Percentiles rank a stretch among this genome's conserved stretches.
Evolutionary conservation across 2,888 invertebrate genomes (phyloP).

Genomic region (Microchrysa polita): DNA sequence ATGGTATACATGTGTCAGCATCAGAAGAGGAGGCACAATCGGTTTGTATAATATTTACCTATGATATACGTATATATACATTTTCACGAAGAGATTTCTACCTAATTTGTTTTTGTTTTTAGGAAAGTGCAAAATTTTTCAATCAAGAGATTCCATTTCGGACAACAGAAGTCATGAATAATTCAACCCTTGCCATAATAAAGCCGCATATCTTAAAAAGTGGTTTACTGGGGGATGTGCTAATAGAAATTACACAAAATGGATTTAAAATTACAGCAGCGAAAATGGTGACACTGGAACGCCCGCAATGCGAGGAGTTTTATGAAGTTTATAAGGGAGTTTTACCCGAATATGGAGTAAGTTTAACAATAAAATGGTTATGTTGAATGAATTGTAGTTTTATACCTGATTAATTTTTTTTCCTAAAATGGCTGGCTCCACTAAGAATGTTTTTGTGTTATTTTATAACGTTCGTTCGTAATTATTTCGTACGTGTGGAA

Average conservation of each 20-base stretch:
- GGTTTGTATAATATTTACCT: too few species aligned
- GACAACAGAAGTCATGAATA: constrained; percentile 70
- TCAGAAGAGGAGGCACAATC: constrained; percentile 67
- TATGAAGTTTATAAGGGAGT: constrained; percentile 93
- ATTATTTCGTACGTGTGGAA: too few species aligned
- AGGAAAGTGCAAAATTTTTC: constrained; percentile 65
- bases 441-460: too few species aligned
- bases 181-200: constrained; percentile 83
- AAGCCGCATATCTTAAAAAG: constrained; percentile 90
- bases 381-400: too few species aligned
- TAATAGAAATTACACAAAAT: constrained; percentile 77
- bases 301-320: constrained; percentile 88
- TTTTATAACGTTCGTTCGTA: too few species aligned
- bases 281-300: constrained; percentile 81
- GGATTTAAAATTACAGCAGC: constrained; percentile 83
- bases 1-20: constrained; percentile 76
- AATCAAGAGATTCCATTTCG: constrained; percentile 67
- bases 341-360: constrained; percentile 77
- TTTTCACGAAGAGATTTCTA: too few species aligned
- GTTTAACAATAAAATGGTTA: too few species aligned
- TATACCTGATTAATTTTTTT: too few species aligned
- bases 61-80: too few species aligned
- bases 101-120: not conserved
- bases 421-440: too few species aligned
- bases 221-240: constrained; percentile 75